These are phyloP conservation scores for Heliconius hewitsoni DNA, from an alignment of 1,140 invertebrate species.

Conservation along the genomic window DNA sequence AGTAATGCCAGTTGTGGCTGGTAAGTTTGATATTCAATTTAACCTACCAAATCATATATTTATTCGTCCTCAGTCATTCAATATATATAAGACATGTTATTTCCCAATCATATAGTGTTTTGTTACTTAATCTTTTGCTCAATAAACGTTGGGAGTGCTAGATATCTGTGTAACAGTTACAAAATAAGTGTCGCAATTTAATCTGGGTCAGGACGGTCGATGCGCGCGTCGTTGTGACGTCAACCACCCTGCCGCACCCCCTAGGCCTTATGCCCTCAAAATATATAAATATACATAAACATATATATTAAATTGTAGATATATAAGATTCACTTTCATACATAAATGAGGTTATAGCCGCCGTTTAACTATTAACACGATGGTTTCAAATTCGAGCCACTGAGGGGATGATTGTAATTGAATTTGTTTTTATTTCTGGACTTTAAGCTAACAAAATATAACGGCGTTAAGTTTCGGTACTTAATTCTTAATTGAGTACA, in stretches of 20 bases:
- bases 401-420: neutral
- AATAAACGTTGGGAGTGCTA: conserved; percentile 60
- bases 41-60: neutral
- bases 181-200: conserved; percentile 58
- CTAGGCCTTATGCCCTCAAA: conserved; percentile 18
- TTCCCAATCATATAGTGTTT: neutral
- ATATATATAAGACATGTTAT: neutral
- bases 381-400: neutral
- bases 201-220: conserved; percentile 64
- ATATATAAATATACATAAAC: conserved; percentile 4
- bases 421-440: neutral
- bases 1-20: conserved; percentile 59
- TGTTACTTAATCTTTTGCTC: conserved; percentile 46
- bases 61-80: neutral
- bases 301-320: neutral
- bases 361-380: neutral
- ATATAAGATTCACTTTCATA: conserved; percentile 59
- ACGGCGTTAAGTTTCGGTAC: too few relatives aligned
- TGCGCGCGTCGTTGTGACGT: conserved; percentile 69
- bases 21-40: conserved; percentile 45
- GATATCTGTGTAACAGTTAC: conserved; percentile 48
- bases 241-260: conserved; percentile 58
- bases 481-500: neutral
- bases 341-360: conserved; percentile 27
- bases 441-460: too few relatives aligned